Evolutionary conservation across 2,113 vertebrate species (phyloP).

Genomic region (Coryphaenoides rupestris): DNA sequence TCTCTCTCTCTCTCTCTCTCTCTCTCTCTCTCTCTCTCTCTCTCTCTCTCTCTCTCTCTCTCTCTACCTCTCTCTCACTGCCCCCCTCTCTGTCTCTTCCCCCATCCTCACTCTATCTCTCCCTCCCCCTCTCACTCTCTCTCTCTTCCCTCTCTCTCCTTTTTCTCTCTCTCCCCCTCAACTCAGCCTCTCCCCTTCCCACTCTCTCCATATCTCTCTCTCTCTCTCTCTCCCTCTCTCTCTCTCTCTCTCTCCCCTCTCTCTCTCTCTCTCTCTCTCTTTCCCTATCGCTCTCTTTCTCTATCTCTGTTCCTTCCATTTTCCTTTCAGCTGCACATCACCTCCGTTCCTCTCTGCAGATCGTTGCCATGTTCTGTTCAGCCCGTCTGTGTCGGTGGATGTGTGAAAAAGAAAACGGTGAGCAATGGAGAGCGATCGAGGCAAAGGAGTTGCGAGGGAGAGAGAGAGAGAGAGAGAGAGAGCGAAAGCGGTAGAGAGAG

Average conservation of each 20-base stretch:
- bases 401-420: too few relatives aligned
- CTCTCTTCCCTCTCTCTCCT: too few relatives aligned
- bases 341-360: conserved; percentile 25
- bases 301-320: conserved; percentile 26
- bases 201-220: neutral
- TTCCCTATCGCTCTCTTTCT: conserved; percentile 10
- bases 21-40: conserved; percentile 20
- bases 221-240: conserved; percentile 19
- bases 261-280: neutral
- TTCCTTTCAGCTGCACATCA: conserved; percentile 40
- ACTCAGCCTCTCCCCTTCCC: too few relatives aligned
- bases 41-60: conserved; percentile 15
- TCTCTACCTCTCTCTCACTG: conserved; percentile 12
- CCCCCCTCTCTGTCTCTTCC: neutral
- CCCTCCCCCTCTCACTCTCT: conserved; percentile 31
- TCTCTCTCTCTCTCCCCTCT: conserved; percentile 19
- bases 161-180: too few relatives aligned
- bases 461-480: neutral
- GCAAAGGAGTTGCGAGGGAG: neutral
- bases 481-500: neutral
- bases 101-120: conserved; percentile 17
- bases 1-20: neutral
- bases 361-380: conserved; percentile 2
- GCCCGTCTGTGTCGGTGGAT: too few relatives aligned
- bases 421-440: neutral